These are phyloP conservation scores for Bombus fervidus DNA, from an alignment of 1,140 invertebrate species.

Conservation along the genomic window DNA sequence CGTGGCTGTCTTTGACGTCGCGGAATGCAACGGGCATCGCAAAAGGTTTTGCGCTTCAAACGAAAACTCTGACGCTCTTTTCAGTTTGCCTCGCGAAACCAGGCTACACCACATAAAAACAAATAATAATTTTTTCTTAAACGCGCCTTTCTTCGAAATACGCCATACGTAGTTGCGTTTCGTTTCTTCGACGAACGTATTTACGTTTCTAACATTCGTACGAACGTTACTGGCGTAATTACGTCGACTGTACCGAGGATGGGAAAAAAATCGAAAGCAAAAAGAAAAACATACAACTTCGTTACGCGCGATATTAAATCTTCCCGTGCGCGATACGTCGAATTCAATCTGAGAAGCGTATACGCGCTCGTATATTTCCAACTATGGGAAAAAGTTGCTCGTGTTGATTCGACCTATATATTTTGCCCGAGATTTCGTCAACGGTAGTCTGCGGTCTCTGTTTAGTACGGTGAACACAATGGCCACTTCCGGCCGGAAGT, in stretches of 20 bases:
- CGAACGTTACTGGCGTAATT: no score
- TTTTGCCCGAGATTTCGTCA: neutral
- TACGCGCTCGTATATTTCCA: no score
- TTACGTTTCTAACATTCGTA: no score
- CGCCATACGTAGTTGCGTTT: neutral
- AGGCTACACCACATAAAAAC: neutral
- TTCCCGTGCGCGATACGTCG: no score
- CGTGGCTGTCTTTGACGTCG: conserved; percentile 24
- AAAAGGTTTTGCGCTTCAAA: conserved; percentile 28
- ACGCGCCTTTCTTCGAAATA: neutral
- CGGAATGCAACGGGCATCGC: conserved; percentile 7
- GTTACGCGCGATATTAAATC: no score
- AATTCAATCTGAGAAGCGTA: no score
- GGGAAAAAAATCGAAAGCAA: no score
- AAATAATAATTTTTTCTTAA: neutral
- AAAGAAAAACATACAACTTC: no score
- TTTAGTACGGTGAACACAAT: conserved; percentile 36
- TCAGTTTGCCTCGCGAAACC: neutral
- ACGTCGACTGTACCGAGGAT: no score
- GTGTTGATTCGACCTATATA: neutral
- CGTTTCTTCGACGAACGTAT: no score
- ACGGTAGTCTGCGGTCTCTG: conserved; percentile 3
- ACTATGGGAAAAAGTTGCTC: no score
- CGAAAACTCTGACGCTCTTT: conserved; percentile 5
- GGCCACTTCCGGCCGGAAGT: conserved; percentile 60